Conservation (phyloP, 2,888 invertebrate species). For the Ochropleura leucogaster region DNA sequence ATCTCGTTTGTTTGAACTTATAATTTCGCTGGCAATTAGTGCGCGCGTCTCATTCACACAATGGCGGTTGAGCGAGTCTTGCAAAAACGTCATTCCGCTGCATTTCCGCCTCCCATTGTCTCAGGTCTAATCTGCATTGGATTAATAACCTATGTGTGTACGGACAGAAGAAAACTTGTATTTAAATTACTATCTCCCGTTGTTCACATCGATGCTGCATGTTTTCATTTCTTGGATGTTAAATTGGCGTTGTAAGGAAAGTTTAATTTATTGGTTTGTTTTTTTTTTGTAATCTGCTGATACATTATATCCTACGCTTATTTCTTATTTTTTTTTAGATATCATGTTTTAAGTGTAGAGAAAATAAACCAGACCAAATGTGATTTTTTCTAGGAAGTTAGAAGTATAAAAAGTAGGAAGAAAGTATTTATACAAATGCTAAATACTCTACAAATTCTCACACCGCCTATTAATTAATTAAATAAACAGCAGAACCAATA, state of each 20-base stretch:
- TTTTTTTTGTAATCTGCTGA: not conserved
- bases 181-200: constrained; percentile 55
- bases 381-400: not conserved
- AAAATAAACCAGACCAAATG: too few species aligned
- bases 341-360: not conserved
- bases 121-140: constrained; percentile 82
- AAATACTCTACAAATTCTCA: not conserved
- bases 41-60: constrained; percentile 81
- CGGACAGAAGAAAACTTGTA: constrained; percentile 66
- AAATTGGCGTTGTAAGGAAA: constrained; percentile 23
- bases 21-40: constrained; percentile 80
- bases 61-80: constrained; percentile 74
- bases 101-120: constrained; percentile 88
- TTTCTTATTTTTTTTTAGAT: not conserved
- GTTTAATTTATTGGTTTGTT: constrained; percentile 3
- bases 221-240: constrained; percentile 13
- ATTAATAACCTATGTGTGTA: constrained; percentile 78
- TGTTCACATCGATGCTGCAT: constrained; percentile 37
- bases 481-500: constrained; percentile 22
- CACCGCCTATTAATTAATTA: constrained; percentile 5
- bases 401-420: not conserved
- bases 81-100: constrained; percentile 82
- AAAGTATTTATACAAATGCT: not conserved
- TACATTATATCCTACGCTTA: not conserved
- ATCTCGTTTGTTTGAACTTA: constrained; percentile 70